phyloP scores from a whole-genome alignment of 2,888 invertebrate genomes.

The Pterobdella sp. region DNA sequence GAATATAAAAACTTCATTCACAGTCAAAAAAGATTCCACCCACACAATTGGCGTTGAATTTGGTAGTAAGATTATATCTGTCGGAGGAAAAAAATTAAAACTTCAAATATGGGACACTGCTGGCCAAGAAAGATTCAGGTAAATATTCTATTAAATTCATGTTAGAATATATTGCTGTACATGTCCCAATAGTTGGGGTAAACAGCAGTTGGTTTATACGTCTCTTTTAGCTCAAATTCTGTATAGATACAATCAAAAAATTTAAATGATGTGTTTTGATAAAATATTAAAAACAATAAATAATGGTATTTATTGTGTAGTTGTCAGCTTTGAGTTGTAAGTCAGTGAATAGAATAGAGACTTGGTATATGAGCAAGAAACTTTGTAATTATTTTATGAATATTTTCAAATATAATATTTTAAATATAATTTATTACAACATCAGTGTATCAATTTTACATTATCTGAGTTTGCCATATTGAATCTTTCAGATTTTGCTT shows the following conservation, averaged over 20 bases:
- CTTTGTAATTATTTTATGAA: too few relatives aligned
- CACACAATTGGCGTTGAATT: constrained; percentile 80
- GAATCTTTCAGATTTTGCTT: too few relatives aligned
- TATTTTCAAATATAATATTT: too few relatives aligned
- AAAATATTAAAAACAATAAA: too few relatives aligned
- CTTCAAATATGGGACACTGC: constrained; percentile 59
- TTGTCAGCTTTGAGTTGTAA: too few relatives aligned
- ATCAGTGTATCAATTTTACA: too few relatives aligned
- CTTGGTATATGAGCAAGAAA: too few relatives aligned
- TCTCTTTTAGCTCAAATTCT: not conserved
- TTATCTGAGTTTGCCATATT: too few relatives aligned
- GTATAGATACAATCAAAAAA: not conserved
- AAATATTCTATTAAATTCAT: not conserved
- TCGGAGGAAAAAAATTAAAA: constrained; percentile 73
- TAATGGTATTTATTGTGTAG: too few relatives aligned
- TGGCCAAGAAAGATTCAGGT: constrained; percentile 51
- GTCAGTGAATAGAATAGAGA: too few relatives aligned
- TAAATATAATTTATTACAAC: too few relatives aligned
- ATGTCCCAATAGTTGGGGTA: not conserved
- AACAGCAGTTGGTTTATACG: not conserved
- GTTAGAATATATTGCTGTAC: not conserved
- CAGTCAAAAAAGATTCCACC: constrained; percentile 73
- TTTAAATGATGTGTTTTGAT: too few relatives aligned
- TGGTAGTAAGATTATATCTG: constrained; percentile 74
- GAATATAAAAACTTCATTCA: not conserved